These are phyloP conservation scores for Drosophila glabriapex DNA, from an alignment of 2,888 invertebrate species.

Conservation along the genomic window DNA sequence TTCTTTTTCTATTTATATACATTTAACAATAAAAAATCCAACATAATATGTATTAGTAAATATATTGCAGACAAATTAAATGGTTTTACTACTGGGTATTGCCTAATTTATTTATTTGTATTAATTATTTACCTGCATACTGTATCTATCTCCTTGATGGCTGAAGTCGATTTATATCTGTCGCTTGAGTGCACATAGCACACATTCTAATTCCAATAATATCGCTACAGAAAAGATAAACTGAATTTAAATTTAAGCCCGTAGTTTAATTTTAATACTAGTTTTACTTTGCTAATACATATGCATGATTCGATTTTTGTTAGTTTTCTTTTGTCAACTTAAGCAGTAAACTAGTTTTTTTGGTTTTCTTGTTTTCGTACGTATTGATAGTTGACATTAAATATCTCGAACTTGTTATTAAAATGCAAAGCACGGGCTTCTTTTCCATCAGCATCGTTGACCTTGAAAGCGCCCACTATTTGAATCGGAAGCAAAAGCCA, in stretches of 20 bases:
- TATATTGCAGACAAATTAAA: not conserved
- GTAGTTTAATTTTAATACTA: constrained; percentile 14
- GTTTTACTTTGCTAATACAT: constrained; percentile 21
- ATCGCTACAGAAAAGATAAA: not conserved
- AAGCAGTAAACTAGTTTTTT: constrained; percentile 36
- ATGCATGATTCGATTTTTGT: constrained; percentile 17
- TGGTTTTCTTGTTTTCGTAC: not conserved
- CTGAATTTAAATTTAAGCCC: not conserved
- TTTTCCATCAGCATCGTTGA: constrained; percentile 11
- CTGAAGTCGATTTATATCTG: too few species aligned
- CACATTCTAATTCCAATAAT: constrained; percentile 1
- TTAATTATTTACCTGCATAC: not conserved
- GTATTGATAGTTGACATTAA: constrained; percentile 1
- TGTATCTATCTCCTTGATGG: not conserved
- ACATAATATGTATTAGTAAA: not conserved
- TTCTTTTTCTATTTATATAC: not conserved
- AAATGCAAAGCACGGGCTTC: not conserved
- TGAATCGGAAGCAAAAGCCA: constrained; percentile 1
- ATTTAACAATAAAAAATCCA: not conserved
- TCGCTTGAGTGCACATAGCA: not conserved
- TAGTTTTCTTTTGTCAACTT: constrained; percentile 10
- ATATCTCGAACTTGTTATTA: constrained; percentile 8
- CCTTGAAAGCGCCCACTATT: constrained; percentile 19
- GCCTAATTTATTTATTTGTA: not conserved
- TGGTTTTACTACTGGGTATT: not conserved